Evolutionary conservation across 2,797 vertebrate genomes (phyloP).

Genomic region (Tokudaia muenninki): DNA sequence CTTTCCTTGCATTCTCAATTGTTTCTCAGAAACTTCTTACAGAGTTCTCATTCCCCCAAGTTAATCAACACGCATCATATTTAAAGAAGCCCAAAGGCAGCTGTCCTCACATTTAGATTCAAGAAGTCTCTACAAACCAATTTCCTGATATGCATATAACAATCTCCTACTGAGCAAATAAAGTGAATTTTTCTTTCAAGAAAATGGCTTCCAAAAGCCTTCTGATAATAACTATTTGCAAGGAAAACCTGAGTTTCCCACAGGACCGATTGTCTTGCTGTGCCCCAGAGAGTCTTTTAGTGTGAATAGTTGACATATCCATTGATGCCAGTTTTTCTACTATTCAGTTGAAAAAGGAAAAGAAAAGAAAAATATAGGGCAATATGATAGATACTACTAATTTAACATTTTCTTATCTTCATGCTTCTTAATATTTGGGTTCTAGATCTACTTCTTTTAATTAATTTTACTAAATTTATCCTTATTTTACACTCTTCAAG

Average conservation of each 20-base stretch:
- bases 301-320: background rate
- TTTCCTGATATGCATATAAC: background rate
- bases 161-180: background rate
- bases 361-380: background rate
- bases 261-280: background rate
- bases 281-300: background rate
- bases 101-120: background rate
- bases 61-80: background rate
- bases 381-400: background rate
- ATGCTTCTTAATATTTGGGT: background rate
- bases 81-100: background rate
- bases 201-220: background rate
- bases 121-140: background rate
- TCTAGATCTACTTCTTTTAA: background rate
- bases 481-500: background rate
- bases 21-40: background rate
- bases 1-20: background rate
- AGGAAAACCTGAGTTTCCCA: background rate
- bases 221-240: background rate
- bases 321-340: background rate
- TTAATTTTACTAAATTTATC: background rate
- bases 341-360: background rate
- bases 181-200: background rate
- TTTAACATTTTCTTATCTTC: background rate
- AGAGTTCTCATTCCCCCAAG: background rate